phyloP scores from a whole-genome alignment of 1,140 invertebrate genomes.

The Cecropterus lyciades region DNA sequence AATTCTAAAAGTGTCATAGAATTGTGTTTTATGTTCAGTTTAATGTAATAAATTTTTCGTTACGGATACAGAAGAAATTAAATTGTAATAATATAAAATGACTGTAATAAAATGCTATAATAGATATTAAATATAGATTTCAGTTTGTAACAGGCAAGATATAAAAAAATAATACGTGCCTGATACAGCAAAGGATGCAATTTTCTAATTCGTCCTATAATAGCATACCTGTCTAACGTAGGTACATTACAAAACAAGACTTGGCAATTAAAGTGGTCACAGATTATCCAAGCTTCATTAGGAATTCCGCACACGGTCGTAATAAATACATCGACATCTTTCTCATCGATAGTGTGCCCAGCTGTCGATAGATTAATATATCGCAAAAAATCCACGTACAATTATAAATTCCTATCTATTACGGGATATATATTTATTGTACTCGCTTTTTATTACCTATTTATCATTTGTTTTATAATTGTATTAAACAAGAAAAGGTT shows the following conservation, averaged over 20 bases:
- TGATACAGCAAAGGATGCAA: too few species aligned
- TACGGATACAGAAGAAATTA: too few species aligned
- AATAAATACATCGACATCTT: slow-evolving; percentile 28
- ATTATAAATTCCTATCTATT: slow-evolving; percentile 10
- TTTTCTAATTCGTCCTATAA: neutral
- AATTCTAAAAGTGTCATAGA: too few species aligned
- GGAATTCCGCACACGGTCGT: slow-evolving; percentile 10
- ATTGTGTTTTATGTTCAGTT: too few species aligned
- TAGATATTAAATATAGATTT: too few species aligned
- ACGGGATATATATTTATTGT: slow-evolving; percentile 4
- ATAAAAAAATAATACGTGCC: too few species aligned
- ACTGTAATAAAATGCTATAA: too few species aligned
- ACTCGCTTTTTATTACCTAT: neutral
- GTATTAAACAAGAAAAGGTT: too few species aligned
- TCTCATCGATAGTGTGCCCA: slow-evolving; percentile 19
- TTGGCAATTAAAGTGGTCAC: slow-evolving; percentile 25
- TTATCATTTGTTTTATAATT: too few species aligned
- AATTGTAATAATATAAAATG: too few species aligned
- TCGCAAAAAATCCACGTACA: slow-evolving; percentile 2
- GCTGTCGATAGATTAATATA: slow-evolving; percentile 24
- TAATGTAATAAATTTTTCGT: too few species aligned
- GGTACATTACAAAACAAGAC: slow-evolving; percentile 10
- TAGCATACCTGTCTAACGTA: neutral
- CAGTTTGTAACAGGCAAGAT: too few species aligned
- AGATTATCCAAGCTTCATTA: slow-evolving; percentile 20